These are phyloP conservation scores for Acleris emargana DNA, from an alignment of 2,888 invertebrate genomes.

Conservation along the genomic window DNA sequence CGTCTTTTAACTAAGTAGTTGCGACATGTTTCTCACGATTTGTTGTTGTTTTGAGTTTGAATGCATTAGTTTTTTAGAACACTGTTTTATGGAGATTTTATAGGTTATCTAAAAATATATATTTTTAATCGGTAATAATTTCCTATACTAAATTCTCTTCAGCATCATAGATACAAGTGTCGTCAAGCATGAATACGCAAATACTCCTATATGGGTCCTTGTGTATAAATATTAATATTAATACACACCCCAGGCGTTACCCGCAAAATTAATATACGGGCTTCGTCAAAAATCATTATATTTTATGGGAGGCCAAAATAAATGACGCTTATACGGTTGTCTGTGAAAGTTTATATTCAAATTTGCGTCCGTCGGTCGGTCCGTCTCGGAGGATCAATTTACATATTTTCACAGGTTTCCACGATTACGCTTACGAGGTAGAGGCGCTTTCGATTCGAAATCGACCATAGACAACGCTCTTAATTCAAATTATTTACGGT, in stretches of 20 bases:
- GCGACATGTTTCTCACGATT: constrained; percentile 26
- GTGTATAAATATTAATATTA: constrained; percentile 66
- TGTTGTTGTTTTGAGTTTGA: constrained; percentile 6
- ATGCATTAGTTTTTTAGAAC: constrained; percentile 13
- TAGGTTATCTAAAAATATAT: constrained; percentile 11
- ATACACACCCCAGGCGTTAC: constrained; percentile 59
- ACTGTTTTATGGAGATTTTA: constrained; percentile 18
- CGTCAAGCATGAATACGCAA: constrained; percentile 33
- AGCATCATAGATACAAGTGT: constrained; percentile 25
- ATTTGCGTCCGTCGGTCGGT: constrained; percentile 77
- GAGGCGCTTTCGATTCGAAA: constrained; percentile 32
- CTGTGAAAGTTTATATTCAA: constrained; percentile 81
- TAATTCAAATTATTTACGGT: constrained; percentile 36
- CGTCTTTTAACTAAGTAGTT: constrained; percentile 17
- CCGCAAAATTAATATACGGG: constrained; percentile 76
- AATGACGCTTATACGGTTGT: constrained; percentile 78
- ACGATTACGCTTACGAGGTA: constrained; percentile 62
- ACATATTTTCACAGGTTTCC: constrained; percentile 82
- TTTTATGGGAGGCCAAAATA: constrained; percentile 80
- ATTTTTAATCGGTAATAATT: constrained; percentile 9
- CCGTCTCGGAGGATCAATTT: constrained; percentile 83
- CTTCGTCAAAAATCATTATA: constrained; percentile 82
- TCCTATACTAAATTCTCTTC: constrained; percentile 8
- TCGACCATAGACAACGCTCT: constrained; percentile 34
- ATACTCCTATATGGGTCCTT: constrained; percentile 26